Base-by-base conservation (phyloP, 2,113 vertebrate genomes). In the Ceyx cyanopectus region DNA sequence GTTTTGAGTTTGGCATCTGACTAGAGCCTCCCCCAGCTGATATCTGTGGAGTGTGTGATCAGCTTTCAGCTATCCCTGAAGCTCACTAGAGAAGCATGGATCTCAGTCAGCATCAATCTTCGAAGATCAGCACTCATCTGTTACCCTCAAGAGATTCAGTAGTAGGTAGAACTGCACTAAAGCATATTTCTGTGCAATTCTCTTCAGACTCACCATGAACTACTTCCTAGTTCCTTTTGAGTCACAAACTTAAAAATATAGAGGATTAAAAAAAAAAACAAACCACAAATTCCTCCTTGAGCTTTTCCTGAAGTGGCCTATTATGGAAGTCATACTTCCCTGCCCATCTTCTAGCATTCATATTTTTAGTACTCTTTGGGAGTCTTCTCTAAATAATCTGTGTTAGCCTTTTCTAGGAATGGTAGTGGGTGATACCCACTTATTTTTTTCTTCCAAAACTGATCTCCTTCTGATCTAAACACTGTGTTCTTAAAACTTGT, bases 1-100 rank as follows among this genome's bases (percentile, higher is more conserved):
- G 0, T 95, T 95, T 90, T 40, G 51, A 50, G 60, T 43, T 73
- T 85, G 68, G 20, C 56, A 80, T 67, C 75, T 91, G 82, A 74
- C 60, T 77, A 73, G 58, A 67, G 50, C 46, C 48, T 67, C 37
- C 37, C 23, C 21, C 45, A 89, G n/a, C 54, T 93, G 74, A 68
- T 77, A 56, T 80, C 41, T 89, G 58, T 60, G 50, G 58, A 80
- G 75, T 11, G 32, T 85, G 62, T 74, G 46, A 87, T 87, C 81
- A 91, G 62, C 66, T 85, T 89, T 87, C 72, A 87, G 37, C 46
- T 67, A 15, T 85, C 51, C 24, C 46, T 93, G 63, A 69, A 89
- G 62, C 56, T 73, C 75, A 2, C 24, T 65, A 2, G 61, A 66
- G 70, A 82, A 80, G 53, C 48, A 76, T 1, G 4, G 41, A 61